Percentiles rank a stretch among this genome's conserved stretches.
These are phyloP conservation scores for Ginglymostoma cirratum DNA, from an alignment of 2,113 vertebrate genomes.

Conservation along the genomic window DNA sequence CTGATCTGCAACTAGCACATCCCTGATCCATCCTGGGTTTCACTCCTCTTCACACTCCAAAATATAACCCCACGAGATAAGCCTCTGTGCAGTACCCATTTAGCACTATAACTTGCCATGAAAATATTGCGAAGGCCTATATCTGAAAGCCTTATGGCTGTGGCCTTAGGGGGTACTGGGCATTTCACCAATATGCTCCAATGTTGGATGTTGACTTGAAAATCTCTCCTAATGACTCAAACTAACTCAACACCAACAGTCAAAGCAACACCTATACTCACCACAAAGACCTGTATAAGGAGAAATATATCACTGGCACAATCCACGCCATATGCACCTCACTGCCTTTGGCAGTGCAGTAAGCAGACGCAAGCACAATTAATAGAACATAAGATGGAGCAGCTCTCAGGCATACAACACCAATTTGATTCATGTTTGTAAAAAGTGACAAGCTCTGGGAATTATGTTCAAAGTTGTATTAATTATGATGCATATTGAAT, in stretches of 20 bases:
- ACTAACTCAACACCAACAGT: neutral
- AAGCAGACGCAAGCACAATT: neutral
- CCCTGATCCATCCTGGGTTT: neutral
- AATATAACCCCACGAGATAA: neutral
- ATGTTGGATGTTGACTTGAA: neutral
- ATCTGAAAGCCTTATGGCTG: neutral
- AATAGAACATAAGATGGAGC: neutral
- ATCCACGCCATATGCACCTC: neutral
- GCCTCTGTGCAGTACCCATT: neutral
- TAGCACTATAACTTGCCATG: neutral
- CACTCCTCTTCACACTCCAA: no score
- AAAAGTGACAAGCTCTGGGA: neutral
- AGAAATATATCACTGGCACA: neutral
- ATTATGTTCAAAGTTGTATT: neutral
- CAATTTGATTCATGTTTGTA: neutral
- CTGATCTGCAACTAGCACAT: neutral
- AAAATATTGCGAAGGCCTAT: neutral
- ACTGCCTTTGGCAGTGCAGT: neutral
- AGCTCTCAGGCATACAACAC: neutral
- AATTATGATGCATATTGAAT: neutral
- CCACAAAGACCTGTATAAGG: neutral
- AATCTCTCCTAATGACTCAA: neutral
- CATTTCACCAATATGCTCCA: neutral
- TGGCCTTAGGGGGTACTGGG: neutral
- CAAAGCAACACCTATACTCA: neutral